Percentiles rank a stretch among this genome's conserved stretches.
Evolutionary conservation across 1,140 invertebrate species (phyloP).

Genomic region (Drosophila carrolli): DNA sequence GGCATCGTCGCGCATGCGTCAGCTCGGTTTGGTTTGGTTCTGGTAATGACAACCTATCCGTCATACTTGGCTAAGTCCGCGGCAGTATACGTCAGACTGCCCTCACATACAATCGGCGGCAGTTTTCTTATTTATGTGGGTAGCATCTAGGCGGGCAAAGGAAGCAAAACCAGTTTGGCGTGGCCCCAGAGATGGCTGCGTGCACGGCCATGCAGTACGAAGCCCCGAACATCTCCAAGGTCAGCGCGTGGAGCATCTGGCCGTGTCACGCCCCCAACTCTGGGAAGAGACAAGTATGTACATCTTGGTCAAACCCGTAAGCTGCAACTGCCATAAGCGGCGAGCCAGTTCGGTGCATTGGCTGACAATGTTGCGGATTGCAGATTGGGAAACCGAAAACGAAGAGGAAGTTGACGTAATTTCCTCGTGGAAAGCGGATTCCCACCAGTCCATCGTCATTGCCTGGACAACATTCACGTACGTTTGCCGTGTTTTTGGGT

Average conservation of each 20-base stretch:
- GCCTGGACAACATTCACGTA: background rate
- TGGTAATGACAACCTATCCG: conserved; percentile 35
- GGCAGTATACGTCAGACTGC: conserved; percentile 11
- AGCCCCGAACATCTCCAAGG: conserved; percentile 25
- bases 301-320: conserved; percentile 32
- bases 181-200: conserved; percentile 40
- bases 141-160: conserved; percentile 35
- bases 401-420: conserved; percentile 40
- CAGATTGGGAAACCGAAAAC: background rate
- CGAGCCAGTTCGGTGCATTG: conserved; percentile 13
- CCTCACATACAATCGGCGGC: conserved; percentile 1
- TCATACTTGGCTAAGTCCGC: conserved; percentile 29
- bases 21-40: conserved; percentile 4
- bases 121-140: conserved; percentile 39
- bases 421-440: conserved; percentile 9
- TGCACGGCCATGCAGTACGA: conserved; percentile 28
- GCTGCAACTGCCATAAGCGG: conserved; percentile 35
- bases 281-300: conserved; percentile 13
- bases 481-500: background rate
- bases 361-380: conserved; percentile 17
- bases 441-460: background rate
- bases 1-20: conserved; percentile 12
- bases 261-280: conserved; percentile 36
- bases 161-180: conserved; percentile 48
- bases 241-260: conserved; percentile 26